These are phyloP conservation scores for Gavia stellata DNA, from an alignment of 2,113 vertebrate species.

Conservation along the genomic window DNA sequence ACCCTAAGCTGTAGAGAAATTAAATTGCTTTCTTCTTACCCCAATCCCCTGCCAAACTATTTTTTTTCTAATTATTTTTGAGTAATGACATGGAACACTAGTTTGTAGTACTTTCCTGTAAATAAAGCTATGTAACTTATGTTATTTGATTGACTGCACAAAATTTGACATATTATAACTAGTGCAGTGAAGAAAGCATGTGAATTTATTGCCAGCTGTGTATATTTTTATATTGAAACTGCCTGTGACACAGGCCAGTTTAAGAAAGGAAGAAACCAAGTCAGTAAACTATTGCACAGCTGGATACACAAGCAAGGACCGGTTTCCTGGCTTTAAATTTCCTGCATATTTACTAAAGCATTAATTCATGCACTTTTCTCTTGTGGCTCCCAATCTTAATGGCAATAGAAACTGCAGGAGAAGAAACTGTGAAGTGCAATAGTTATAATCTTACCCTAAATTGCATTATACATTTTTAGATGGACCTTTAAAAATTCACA, in stretches of 20 bases:
- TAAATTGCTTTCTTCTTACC: conserved; percentile 40
- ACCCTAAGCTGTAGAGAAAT: conserved; percentile 42
- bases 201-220: background rate
- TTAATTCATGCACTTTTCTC: background rate
- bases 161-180: background rate
- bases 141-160: conserved; percentile 30
- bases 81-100: background rate
- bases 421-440: background rate
- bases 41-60: background rate
- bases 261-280: conserved; percentile 33
- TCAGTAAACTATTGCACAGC: background rate
- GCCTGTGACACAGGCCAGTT: background rate
- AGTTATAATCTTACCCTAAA: background rate
- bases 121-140: conserved; percentile 1
- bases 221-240: conserved; percentile 1
- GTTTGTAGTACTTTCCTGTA: background rate
- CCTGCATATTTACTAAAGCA: conserved; percentile 7
- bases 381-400: background rate
- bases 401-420: background rate
- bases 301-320: background rate
- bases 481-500: background rate
- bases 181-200: background rate
- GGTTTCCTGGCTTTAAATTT: background rate
- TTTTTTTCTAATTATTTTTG: conserved; percentile 41
- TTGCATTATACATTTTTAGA: background rate